These are phyloP conservation scores for Cyrtonyx montezumae DNA, from an alignment of 2,113 vertebrate genomes.

Conservation along the genomic window DNA sequence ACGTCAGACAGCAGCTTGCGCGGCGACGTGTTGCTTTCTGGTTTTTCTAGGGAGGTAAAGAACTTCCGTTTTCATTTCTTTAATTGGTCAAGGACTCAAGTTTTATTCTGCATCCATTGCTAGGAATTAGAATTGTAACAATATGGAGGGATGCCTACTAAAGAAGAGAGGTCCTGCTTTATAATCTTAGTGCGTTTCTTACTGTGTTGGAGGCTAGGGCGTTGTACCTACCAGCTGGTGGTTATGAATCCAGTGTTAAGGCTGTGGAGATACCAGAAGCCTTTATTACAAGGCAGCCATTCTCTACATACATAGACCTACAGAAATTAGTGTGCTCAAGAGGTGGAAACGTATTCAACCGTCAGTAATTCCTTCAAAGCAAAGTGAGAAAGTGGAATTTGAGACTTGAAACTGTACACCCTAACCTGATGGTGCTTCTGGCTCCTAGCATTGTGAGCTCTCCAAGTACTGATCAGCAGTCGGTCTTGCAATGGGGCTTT, in stretches of 20 bases:
- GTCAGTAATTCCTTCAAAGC: neutral
- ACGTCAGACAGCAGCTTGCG: conserved; percentile 21
- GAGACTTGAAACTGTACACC: neutral
- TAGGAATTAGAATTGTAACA: neutral
- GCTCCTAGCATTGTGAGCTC: neutral
- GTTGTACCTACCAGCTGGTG: neutral
- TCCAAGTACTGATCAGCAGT: neutral
- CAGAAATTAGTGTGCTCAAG: neutral
- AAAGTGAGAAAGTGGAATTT: neutral
- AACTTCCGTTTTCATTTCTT: conserved; percentile 34
- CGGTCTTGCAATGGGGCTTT: neutral
- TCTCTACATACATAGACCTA: neutral
- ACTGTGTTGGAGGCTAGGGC: neutral
- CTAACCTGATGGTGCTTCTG: neutral
- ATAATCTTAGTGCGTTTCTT: neutral
- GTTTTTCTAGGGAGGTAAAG: conserved; percentile 34
- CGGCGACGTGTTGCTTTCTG: conserved; percentile 15
- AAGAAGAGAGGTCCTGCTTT: neutral
- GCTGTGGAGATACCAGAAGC: neutral
- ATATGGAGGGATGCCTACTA: neutral
- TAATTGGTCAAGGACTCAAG: neutral
- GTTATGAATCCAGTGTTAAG: neutral
- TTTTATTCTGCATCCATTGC: neutral
- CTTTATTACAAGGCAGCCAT: neutral
- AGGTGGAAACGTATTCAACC: neutral